Evolutionary conservation across 2,888 invertebrate genomes (phyloP), one percentile per base, ranked within the genome.

Genomic region (Coelinius sp.): DNA sequence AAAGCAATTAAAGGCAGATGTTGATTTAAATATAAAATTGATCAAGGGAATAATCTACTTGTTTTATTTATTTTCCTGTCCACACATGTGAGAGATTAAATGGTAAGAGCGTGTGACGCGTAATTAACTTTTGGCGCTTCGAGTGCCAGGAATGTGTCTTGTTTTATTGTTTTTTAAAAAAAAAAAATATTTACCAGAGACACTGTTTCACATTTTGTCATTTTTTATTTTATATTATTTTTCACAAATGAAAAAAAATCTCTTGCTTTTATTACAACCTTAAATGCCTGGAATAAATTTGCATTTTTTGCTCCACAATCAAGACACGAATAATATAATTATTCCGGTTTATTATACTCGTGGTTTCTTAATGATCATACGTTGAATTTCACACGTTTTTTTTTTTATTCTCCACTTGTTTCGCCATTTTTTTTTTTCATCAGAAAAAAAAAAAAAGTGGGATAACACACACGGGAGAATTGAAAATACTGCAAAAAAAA

Each of bases 91-190:
- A 62, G 52, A 70, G 71, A 77, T 77, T 74, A 77, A 77, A 77
- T 77, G 75, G 77, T 75, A 75, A 77, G 74, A 75, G 74, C 75
- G 77, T 77, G 77, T 74, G 74, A 77, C 73, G 75, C 71, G 73
- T 77, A 77, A 77, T 77, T 75, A 75, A 75, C 75, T 77, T 75
- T 77, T 52, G 71, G 64, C 59, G 38, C 52, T 73, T 53, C 27
- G 53, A 70, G 74, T 68, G 71, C 63, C 70, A 73, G 68, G 70
- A 75, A 75, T 74, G 63, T 67, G 65, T 65, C 73, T 74, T 70
- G 73, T 75, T 75, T 75, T 75, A 70, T 74, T 74, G 12, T 1
- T 31, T 8, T 31, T 4, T 31, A 31, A 31, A 8, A 31, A 8
- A 8, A 4, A 31, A 4, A 4, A 31, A 67, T 71, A n/a, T 38